Conservation (phyloP, 2,113 vertebrate species). For the Atlantisia rogersi region DNA sequence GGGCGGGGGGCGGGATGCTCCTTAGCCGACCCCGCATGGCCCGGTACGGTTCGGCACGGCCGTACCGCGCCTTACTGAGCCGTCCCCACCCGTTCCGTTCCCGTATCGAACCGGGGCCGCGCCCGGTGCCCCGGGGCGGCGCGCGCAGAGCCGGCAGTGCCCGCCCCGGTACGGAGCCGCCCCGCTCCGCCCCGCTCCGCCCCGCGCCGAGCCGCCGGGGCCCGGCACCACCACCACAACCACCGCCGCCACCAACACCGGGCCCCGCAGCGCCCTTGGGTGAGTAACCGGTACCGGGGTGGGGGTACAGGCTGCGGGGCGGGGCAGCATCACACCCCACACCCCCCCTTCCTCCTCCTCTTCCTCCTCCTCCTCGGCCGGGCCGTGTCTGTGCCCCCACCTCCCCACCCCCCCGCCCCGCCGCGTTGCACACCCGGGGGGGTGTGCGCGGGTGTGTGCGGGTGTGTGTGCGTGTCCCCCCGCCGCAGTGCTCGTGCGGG, state of each 20-base stretch:
- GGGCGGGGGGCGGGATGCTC: too few relatives aligned
- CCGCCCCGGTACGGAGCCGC: background rate
- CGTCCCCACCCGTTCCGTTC: too few relatives aligned
- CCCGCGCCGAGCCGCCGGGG: background rate
- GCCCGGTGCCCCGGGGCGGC: background rate
- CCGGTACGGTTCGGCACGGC: background rate
- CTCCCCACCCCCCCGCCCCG: too few relatives aligned
- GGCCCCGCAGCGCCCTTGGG: background rate
- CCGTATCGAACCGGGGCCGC: background rate
- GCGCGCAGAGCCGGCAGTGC: constrained; percentile 7
- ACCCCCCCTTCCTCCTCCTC: too few relatives aligned
- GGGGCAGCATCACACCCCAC: background rate
- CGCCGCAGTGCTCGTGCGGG: background rate
- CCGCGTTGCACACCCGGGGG: background rate
- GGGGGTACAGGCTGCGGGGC: background rate
- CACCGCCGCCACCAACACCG: background rate
- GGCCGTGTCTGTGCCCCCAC: background rate
- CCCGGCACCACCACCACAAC: background rate
- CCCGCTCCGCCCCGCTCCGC: background rate
- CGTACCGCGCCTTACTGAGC: background rate
- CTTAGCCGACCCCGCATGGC: too few relatives aligned
- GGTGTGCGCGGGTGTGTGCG: background rate
- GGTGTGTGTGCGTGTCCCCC: background rate
- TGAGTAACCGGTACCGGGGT: background rate
- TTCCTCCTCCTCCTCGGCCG: background rate